Base-by-base conservation (phyloP, 2,888 invertebrate genomes). In the Monopis laevigella region DNA sequence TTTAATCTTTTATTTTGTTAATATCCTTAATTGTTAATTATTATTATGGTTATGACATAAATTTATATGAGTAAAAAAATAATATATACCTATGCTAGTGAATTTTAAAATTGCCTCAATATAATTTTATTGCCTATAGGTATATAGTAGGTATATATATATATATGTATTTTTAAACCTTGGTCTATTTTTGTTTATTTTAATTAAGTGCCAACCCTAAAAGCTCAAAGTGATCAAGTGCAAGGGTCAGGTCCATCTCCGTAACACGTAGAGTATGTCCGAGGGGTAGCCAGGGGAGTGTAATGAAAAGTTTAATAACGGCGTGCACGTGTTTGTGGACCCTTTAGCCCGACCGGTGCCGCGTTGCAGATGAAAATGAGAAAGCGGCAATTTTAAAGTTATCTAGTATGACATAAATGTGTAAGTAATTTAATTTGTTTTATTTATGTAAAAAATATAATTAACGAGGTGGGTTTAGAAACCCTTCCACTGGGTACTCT, bases 281-380 rank as follows among this genome's bases (percentile, higher is more conserved):
- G 39, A 16, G 14, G 27, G 16, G 27, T 12, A n/a, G 39, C 27
- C 2, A 14, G 16, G 53, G 53, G 54, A 42, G 56, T 51, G 49
- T 69, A 71, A 74, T 73, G 69, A 72, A 73, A 73, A 72, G 66
- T 77, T 73, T 74, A 77, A 75, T 77, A 70, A 65, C 66, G 58
- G 51, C 46, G 48, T 54, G 66, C 75, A 74, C 75, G 74, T 75
- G 75, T 58, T 61, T n/a, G 24, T 24, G 8, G 36, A 28, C 42
- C 41, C 41, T 28, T 21, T 6, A 7, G 10, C 21, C 19, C 5
- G 11, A n/a, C 17, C 17, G 14, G 16, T 16, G 32, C 13, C 32
- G 14, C 14, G 32, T 32, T 16, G 32, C 10, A 14, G 16, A 11
- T 3, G 14, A 17, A 32, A 30, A 5, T 5, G 3, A 2, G 8